Evolutionary conservation across 1,140 invertebrate genomes (phyloP), one percentile per base, ranked within the genome.

Genomic region (Zaprionus davidi): DNA sequence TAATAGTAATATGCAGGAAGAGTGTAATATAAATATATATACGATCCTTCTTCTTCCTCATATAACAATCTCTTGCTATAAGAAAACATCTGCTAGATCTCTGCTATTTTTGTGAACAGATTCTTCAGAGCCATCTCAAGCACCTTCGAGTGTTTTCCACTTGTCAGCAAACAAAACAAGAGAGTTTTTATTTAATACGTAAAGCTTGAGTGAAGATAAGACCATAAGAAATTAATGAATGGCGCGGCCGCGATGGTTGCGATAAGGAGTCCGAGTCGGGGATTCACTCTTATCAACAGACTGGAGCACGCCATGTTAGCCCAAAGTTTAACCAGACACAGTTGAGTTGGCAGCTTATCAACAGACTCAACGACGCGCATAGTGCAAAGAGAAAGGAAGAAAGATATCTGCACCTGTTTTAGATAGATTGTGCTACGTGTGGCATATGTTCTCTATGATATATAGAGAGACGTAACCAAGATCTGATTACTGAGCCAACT

Each of bases 241-340:
- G 67, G 41, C 34, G 36, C 31, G 22, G 11, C n/a, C 31, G 49
- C 31, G 57, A 67, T 67, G 41, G 7, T 9, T 46, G 9, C 41
- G 65, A 74, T 74, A 74, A 41, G n/a, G n/a, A 44, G 41, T 44
- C 20, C 13, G n/a, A 11, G 31, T 38, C 17, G 81, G 79, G 70
- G 82, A 76, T 71, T 79, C 53, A 82, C 71, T 60, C 60, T 86
- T 79, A 86, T 86, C 79, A 53, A 53, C 24, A 24, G 17, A 22
- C 55, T 67, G 11, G 66, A 31, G 28, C 49, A 56, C 46, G 20
- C 65, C 59, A 55, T 69, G 51, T 66, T 66, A 60, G 59, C 24
- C 24, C 63, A 71, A 79, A 69, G 53, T 68, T 53, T 17, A 7
- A 1, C 17, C 17, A 55, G 44, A 44, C 64, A 36, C 44, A 74